A percentile compares a stretch with the other conserved stretches of the same genome.
phyloP scores from a whole-genome alignment of 2,888 invertebrate genomes.

The Stramonita haemastoma region DNA sequence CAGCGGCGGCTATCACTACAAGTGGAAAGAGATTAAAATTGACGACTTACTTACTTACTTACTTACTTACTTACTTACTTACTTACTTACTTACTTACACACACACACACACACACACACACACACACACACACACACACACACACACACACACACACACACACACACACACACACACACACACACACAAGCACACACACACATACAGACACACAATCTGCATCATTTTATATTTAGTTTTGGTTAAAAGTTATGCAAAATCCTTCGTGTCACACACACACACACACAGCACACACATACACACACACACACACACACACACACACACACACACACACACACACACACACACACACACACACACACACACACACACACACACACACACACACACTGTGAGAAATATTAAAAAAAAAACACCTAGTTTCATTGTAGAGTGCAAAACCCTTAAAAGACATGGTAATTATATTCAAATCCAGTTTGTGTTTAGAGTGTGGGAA shows the following conservation, averaged over 20 bases:
- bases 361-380: not conserved
- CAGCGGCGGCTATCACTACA: no score
- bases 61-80: no score
- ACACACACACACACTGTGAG: no score
- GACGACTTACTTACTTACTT: no score
- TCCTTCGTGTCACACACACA: not conserved
- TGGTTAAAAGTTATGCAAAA: no score
- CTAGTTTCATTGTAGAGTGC: no score
- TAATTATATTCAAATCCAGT: no score
- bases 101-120: conserved; percentile 11
- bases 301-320: not conserved
- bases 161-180: not conserved
- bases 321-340: not conserved
- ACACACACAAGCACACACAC: not conserved
- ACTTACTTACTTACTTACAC: not conserved
- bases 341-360: not conserved
- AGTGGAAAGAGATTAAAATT: no score
- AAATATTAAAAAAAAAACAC: no score
- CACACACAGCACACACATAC: not conserved
- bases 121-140: conserved; percentile 26
- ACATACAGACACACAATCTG: not conserved
- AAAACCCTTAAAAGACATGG: no score
- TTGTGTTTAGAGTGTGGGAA: no score
- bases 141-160: conserved; percentile 19
- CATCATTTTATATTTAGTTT: no score